Evolutionary conservation across 2,888 invertebrate species (phyloP).

Genomic region (Philhelius pedissequus): DNA sequence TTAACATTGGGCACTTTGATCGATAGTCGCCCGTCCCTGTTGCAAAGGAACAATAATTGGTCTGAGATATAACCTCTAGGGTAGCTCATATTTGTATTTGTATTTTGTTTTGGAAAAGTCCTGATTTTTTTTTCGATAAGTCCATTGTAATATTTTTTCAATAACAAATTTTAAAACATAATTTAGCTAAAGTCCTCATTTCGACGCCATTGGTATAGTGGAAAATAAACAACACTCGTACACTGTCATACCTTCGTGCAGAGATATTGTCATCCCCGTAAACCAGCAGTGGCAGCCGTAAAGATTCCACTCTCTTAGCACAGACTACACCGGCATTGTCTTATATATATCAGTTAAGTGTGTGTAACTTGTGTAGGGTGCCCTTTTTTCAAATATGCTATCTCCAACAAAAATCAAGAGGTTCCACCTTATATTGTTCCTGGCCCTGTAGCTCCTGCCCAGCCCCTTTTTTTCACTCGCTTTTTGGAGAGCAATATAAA

Average conservation of each 20-base stretch:
- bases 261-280: constrained; percentile 56
- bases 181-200: not conserved
- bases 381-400: constrained; percentile 65
- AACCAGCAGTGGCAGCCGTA: constrained; percentile 19
- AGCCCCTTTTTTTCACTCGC: not conserved
- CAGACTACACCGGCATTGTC: constrained; percentile 27
- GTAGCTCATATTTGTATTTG: too few species aligned
- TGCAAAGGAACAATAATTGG: too few species aligned
- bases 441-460: not conserved
- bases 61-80: too few species aligned
- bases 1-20: too few species aligned
- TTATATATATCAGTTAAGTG: constrained; percentile 9
- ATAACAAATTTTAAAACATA: too few species aligned
- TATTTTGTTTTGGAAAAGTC: too few species aligned
- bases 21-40: too few species aligned
- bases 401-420: constrained; percentile 68
- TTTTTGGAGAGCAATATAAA: constrained; percentile 56
- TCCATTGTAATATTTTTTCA: too few species aligned
- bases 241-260: constrained; percentile 45
- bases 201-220: constrained; percentile 1
- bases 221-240: constrained; percentile 18
- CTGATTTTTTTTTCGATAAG: too few species aligned
- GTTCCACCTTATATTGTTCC: constrained; percentile 30
- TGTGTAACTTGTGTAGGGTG: constrained; percentile 58
- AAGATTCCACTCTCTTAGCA: constrained; percentile 56